Base-by-base conservation (phyloP, 2,888 invertebrate genomes). In the Meandrusa payeni region DNA sequence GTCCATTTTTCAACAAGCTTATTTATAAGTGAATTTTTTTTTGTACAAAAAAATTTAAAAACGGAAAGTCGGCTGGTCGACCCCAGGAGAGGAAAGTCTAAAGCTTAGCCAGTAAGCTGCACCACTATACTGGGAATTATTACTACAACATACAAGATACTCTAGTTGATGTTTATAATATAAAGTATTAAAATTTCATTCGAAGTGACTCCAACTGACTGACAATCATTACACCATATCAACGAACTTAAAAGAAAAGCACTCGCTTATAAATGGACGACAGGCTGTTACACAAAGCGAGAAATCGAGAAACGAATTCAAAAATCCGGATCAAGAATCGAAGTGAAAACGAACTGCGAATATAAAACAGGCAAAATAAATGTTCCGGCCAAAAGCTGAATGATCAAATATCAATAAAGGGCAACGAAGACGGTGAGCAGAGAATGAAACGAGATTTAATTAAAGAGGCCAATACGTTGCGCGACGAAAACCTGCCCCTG, bases 231-330 rank as follows among this genome's bases (percentile, higher is more conserved):
- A 15, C 4, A 15, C 15, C 2, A 15, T 4, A 3, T 3, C 49
- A 38, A 59, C 10, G 22, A 52, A 53, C 34, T 26, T 38, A 36
- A 26, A 24, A 17, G 5, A 20, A 12, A 27, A 33, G 3, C 19
- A 19, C 26, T 26, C 20, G 7, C 11, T 23, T 12, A 7, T 26
- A 33, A 26, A 26, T 10, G 5, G 33, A 17, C 33, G 33, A 40
- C 48, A 50, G 61, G 54, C 50, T 50, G 58, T 47, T 56, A 60
- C 68, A 66, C 56, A 64, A 59, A 54, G 57, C 67, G 64, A 68
- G 62, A 70, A 69, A 72, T 69, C 59, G 59, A 61, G 53, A 51
- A 52, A 54, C 55, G 31, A 44, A 37, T 54, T 46, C 39, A 48
- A 37, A 34, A 42, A 38, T 55, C 57, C 43, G 47, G 45, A 45